Conservation (phyloP, 2,113 vertebrate species). For the Oriolus oriolus region DNA sequence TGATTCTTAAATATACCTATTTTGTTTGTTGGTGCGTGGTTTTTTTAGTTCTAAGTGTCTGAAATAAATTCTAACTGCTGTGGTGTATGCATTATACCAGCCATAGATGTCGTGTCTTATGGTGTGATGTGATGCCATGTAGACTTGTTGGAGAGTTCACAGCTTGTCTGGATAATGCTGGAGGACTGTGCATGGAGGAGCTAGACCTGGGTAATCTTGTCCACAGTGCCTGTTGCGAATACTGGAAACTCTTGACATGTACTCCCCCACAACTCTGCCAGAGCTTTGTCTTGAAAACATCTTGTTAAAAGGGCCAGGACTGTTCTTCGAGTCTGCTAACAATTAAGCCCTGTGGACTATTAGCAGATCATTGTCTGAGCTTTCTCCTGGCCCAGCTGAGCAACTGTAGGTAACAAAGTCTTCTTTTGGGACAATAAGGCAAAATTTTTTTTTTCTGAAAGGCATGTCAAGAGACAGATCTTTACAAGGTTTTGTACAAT, state of each 20-base stretch:
- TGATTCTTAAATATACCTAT: not conserved
- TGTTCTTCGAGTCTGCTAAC: not conserved
- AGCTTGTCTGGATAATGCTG: not conserved
- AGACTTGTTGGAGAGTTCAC: not conserved
- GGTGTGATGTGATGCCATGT: not conserved
- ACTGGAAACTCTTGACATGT: not conserved
- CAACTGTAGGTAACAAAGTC: not conserved
- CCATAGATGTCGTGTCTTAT: rapidly evolving
- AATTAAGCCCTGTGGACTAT: not conserved
- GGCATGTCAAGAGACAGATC: not conserved
- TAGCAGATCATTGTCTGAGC: not conserved
- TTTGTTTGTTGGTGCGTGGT: not conserved
- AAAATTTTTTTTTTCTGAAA: not conserved
- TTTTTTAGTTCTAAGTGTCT: not conserved
- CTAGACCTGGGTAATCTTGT: not conserved
- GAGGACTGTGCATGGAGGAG: not conserved
- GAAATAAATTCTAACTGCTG: not conserved
- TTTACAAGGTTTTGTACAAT: not conserved
- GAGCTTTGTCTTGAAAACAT: not conserved
- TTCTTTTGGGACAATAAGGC: not conserved
- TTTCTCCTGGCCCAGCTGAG: not conserved
- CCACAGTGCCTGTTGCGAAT: not conserved
- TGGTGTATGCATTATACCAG: rapidly evolving
- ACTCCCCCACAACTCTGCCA: not conserved
- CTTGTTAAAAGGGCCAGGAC: not conserved